Conservation (phyloP, 2,888 invertebrate genomes). For the Lamellibrachia satsuma region DNA sequence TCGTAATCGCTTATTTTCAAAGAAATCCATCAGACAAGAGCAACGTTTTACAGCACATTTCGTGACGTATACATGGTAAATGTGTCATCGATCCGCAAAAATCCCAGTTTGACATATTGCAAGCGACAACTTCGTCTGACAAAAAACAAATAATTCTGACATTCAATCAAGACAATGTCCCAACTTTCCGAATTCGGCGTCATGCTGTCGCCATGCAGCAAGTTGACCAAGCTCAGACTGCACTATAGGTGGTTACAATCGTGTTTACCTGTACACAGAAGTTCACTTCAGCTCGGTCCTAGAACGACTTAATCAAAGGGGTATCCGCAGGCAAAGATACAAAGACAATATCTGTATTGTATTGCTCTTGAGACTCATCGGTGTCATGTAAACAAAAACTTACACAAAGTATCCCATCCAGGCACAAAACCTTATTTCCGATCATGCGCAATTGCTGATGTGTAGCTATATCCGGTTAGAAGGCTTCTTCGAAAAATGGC, state of each 20-base stretch:
- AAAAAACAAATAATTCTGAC: neutral
- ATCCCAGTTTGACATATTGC: neutral
- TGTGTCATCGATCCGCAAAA: neutral
- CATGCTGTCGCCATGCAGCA: constrained; percentile 13
- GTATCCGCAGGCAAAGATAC: neutral
- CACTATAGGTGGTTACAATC: neutral
- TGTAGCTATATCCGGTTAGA: neutral
- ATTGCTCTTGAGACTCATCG: neutral
- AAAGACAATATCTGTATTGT: neutral
- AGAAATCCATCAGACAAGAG: too few relatives aligned
- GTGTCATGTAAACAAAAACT: constrained; percentile 17
- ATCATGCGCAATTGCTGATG: neutral
- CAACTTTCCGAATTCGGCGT: neutral
- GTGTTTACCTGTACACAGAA: constrained; percentile 8
- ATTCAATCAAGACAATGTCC: neutral
- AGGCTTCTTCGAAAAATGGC: neutral
- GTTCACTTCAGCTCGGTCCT: neutral
- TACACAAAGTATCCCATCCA: constrained; percentile 13
- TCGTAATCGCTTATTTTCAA: too few relatives aligned
- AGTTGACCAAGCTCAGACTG: neutral
- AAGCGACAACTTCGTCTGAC: neutral
- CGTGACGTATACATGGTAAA: too few relatives aligned
- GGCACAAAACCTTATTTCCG: neutral
- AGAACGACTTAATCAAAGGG: neutral
- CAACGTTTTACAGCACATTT: too few relatives aligned